These are phyloP conservation scores for Mystacides longicornis DNA, from an alignment of 2,888 invertebrate genomes.

Conservation along the genomic window DNA sequence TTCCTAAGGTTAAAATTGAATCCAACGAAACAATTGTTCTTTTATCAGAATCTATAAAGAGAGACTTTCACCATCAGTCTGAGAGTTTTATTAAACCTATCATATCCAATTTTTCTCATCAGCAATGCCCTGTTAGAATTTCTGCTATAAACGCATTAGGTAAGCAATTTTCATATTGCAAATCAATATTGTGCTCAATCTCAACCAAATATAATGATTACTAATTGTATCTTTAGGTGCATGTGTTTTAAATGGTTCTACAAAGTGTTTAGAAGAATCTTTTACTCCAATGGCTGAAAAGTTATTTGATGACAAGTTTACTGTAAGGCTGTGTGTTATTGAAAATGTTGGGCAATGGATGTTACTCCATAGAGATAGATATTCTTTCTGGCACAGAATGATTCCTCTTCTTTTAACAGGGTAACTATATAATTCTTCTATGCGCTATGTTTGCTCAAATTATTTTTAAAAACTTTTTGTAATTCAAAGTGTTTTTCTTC, in stretches of 20 bases:
- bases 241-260: conserved; percentile 61
- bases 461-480: neutral
- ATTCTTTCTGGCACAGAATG: conserved; percentile 82
- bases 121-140: conserved; percentile 73
- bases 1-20: conserved; percentile 71
- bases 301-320: conserved; percentile 75
- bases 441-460: neutral
- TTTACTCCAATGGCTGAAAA: conserved; percentile 77
- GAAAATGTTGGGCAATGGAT: conserved; percentile 73
- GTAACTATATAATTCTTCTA: conserved; percentile 38
- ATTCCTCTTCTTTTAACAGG: conserved; percentile 80
- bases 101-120: conserved; percentile 66
- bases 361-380: conserved; percentile 70
- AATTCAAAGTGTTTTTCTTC: neutral
- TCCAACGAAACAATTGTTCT: conserved; percentile 65
- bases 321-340: conserved; percentile 71
- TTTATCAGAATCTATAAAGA: conserved; percentile 55
- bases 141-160: conserved; percentile 68
- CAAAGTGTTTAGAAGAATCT: conserved; percentile 63
- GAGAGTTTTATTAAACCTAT: conserved; percentile 69
- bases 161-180: too few species aligned
- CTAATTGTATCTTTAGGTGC: conserved; percentile 38
- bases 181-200: too few species aligned
- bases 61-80: conserved; percentile 67
- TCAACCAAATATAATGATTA: conserved; percentile 6